Evolutionary conservation across 53 echinoderm and acorn worm species (phyloP).

Genomic region (Paracentrotus lividus): DNA sequence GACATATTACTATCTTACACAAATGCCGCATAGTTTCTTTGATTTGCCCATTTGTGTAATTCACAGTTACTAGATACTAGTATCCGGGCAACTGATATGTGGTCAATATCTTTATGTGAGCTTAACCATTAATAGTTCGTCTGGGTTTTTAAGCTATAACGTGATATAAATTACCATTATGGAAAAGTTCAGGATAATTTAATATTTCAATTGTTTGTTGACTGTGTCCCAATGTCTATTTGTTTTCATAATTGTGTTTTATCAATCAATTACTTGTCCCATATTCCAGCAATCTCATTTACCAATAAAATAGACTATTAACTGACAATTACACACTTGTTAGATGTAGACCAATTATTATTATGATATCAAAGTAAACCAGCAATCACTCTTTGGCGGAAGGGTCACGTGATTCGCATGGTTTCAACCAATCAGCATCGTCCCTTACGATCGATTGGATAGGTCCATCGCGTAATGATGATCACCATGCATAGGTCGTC

Average conservation of each 20-base stretch:
- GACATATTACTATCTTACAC: no score
- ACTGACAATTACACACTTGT: neutral
- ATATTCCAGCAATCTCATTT: neutral
- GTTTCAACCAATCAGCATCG: constrained; percentile 19
- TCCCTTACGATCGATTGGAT: neutral
- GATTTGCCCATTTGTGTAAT: no score
- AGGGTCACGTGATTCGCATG: constrained; percentile 2
- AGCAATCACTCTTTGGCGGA: neutral
- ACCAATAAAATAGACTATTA: neutral
- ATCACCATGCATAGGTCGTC: constrained; percentile 35
- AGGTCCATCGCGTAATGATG: constrained; percentile 26
- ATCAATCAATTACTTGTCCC: neutral
- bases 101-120: no score
- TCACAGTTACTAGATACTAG: no score
- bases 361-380: neutral
- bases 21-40: no score
- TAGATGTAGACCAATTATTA: neutral
- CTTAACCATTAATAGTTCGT: no score
- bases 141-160: no score
- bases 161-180: no score
- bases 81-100: no score
- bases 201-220: no score
- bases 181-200: no score
- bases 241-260: neutral
- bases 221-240: no score